phyloP scores from a whole-genome alignment of 2,797 vertebrate species.

The Darevskia nairensis region DNA sequence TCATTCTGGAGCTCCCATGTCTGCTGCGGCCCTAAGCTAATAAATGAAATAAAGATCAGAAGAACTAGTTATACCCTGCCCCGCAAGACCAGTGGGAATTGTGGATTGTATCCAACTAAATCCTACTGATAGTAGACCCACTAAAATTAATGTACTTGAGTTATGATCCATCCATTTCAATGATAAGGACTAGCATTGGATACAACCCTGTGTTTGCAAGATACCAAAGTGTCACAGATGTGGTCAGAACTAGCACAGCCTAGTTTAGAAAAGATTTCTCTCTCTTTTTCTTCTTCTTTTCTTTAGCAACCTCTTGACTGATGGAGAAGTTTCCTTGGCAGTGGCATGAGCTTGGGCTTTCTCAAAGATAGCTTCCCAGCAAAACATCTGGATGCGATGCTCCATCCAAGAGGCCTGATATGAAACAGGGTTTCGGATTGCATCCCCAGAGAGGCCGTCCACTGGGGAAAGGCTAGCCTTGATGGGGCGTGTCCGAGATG shows the following conservation, averaged over 20 bases:
- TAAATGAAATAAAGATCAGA: not conserved
- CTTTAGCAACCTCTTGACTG: conserved; percentile 53
- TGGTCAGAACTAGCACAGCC: too few relatives aligned
- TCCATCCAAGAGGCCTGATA: conserved; percentile 55
- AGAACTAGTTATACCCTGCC: conserved; percentile 6
- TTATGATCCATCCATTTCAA: too few relatives aligned
- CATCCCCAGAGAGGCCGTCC: conserved; percentile 38
- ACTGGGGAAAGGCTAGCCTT: conserved; percentile 64
- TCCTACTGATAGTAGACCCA: too few relatives aligned
- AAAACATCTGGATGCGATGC: conserved; percentile 70
- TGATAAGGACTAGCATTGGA: too few relatives aligned
- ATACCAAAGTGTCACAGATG: too few relatives aligned
- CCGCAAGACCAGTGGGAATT: too few relatives aligned
- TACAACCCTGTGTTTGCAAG: too few relatives aligned
- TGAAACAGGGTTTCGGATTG: conserved; percentile 54
- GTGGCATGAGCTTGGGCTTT: conserved; percentile 49
- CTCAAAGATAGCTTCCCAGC: conserved; percentile 53
- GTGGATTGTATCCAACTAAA: too few relatives aligned
- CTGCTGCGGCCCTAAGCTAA: not conserved
- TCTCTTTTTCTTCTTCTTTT: conserved; percentile 56
- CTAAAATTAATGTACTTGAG: too few relatives aligned
- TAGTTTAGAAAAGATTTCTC: conserved; percentile 45
- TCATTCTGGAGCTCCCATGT: not conserved
- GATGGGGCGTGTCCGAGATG: conserved; percentile 46
- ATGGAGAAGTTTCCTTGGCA: conserved; percentile 66